These are phyloP conservation scores for Conomelus anceps DNA, from an alignment of 2,888 invertebrate genomes.

Conservation along the genomic window DNA sequence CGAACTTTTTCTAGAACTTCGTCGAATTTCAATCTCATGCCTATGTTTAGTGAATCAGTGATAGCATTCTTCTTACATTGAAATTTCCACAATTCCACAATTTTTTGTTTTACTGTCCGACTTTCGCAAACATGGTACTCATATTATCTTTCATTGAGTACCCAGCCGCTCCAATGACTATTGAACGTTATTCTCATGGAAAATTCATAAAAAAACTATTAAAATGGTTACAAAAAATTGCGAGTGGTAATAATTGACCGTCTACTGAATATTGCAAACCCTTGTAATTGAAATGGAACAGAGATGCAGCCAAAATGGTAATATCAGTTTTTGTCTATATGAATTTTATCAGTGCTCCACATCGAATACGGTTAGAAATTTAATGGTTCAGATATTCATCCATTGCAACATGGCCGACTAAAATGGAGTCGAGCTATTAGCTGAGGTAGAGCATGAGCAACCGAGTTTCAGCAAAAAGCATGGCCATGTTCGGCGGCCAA, in stretches of 20 bases:
- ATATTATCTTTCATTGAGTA: neutral
- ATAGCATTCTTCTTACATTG: too few relatives aligned
- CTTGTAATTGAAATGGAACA: neutral
- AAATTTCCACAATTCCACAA: too few relatives aligned
- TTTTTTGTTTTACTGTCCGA: too few relatives aligned
- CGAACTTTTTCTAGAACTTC: too few relatives aligned
- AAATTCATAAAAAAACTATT: too few relatives aligned
- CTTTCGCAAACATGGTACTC: too few relatives aligned
- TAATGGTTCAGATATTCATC: neutral
- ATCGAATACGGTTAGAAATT: too few relatives aligned
- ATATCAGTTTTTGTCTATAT: neutral
- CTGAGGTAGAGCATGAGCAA: neutral
- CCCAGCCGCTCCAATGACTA: neutral
- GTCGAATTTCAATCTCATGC: too few relatives aligned
- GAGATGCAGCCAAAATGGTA: neutral
- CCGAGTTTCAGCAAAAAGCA: neutral
- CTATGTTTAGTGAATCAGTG: too few relatives aligned
- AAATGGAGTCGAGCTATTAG: neutral
- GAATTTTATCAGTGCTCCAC: neutral
- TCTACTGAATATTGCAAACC: neutral
- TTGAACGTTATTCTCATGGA: neutral
- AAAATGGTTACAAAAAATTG: neutral
- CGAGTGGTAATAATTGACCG: neutral
- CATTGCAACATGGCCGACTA: neutral
- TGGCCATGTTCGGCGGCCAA: neutral